These are phyloP conservation scores for Watsonalla binaria DNA, from an alignment of 2,888 invertebrate species.

Conservation along the genomic window DNA sequence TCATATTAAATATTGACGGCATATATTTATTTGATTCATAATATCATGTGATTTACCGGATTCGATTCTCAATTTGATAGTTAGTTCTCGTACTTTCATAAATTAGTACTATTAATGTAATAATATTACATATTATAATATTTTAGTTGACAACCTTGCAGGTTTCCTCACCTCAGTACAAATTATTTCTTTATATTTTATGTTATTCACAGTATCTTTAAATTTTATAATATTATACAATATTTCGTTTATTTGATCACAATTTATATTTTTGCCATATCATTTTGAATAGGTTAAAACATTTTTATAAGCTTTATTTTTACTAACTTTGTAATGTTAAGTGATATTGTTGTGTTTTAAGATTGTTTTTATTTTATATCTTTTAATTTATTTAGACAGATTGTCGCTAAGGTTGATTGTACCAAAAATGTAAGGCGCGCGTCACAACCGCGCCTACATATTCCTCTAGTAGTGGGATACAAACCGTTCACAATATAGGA, in stretches of 20 bases:
- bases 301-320: not conserved
- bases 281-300: not conserved
- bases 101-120: not conserved
- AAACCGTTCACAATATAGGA: conserved; percentile 24
- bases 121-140: not conserved
- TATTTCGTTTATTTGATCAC: not conserved
- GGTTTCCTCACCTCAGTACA: conserved; percentile 35
- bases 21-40: too few relatives aligned
- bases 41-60: too few relatives aligned
- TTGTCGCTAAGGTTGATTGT: conserved; percentile 4
- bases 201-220: not conserved
- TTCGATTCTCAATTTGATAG: too few relatives aligned
- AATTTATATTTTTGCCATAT: not conserved
- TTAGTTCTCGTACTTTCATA: too few relatives aligned
- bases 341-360: not conserved
- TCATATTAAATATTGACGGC: too few relatives aligned
- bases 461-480: conserved; percentile 9
- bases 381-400: conserved; percentile 4
- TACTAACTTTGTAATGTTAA: not conserved
- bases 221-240: not conserved
- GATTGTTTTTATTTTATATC: not conserved
- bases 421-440: conserved; percentile 5
- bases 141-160: conserved; percentile 8
- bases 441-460: not conserved
- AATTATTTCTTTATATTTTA: conserved; percentile 28